Conservation (phyloP, 2,888 invertebrate species). For the Epsilonema sp. region DNA sequence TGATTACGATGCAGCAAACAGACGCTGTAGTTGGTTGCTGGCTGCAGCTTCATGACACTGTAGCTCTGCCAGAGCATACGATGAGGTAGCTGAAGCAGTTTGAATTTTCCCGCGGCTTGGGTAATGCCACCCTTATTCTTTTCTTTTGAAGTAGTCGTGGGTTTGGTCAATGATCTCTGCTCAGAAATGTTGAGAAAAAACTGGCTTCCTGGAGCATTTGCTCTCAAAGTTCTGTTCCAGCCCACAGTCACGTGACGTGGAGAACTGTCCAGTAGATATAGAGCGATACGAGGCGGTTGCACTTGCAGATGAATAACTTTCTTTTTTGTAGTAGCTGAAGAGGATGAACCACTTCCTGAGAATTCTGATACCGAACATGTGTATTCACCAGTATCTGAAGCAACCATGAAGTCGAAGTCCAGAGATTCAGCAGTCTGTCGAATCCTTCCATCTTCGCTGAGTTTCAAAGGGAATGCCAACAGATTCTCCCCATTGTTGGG, state of each 20-base stretch:
- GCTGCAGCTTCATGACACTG: background rate
- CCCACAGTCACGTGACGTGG: background rate
- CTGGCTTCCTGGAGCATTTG: background rate
- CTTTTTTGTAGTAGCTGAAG: background rate
- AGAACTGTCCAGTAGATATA: background rate
- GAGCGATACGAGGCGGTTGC: background rate
- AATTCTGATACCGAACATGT: background rate
- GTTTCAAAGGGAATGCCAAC: no score
- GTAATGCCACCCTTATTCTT: no score
- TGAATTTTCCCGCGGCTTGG: no score
- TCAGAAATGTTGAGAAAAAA: background rate
- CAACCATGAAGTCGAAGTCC: background rate
- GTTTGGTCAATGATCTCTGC: no score
- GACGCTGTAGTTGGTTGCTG: constrained; percentile 8
- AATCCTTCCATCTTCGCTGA: no score
- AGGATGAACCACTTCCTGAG: no score
- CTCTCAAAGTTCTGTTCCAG: background rate
- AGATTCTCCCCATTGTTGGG: no score
- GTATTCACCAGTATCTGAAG: background rate
- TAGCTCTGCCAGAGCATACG: constrained; percentile 1
- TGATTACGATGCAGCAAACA: constrained; percentile 2
- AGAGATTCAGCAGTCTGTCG: background rate
- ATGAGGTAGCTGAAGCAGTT: no score
- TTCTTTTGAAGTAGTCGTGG: no score
- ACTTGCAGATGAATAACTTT: background rate